Conservation (phyloP, 2,797 vertebrate species). For the Microctenopoma steveboyesi region DNA sequence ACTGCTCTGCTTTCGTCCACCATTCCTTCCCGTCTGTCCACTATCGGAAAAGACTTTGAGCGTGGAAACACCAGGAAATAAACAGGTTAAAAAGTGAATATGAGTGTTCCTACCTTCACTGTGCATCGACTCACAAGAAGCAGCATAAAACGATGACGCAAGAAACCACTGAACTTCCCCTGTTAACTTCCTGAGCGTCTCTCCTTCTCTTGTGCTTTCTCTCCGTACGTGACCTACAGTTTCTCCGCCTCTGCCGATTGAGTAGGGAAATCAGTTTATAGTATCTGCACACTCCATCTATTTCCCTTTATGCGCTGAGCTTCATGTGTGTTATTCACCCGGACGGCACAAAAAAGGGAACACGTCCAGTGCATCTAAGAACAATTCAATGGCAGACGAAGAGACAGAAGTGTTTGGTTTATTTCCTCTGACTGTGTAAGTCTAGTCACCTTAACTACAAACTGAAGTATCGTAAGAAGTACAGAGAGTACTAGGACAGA, state of each 20-base stretch:
- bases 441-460: not conserved
- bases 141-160: conserved; percentile 83
- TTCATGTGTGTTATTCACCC: not conserved
- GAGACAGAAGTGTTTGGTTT: not conserved
- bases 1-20: conserved; percentile 1
- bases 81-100: conserved; percentile 36
- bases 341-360: not conserved
- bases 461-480: not conserved
- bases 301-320: conserved; percentile 42
- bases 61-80: conserved; percentile 17
- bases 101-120: conserved; percentile 79
- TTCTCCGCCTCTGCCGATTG: conserved; percentile 54
- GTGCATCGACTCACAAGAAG: conserved; percentile 78
- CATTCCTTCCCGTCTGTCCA: conserved; percentile 2
- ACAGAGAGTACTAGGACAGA: not conserved
- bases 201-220: conserved; percentile 65
- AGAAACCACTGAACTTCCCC: conserved; percentile 87
- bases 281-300: conserved; percentile 48
- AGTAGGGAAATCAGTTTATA: conserved; percentile 69
- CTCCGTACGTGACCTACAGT: conserved; percentile 48
- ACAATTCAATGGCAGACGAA: not conserved
- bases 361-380: not conserved
- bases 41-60: not conserved
- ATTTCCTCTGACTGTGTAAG: not conserved
- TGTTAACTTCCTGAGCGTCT: conserved; percentile 85